Percentiles rank a stretch among this genome's conserved stretches.
Conservation (phyloP, 1,140 invertebrate species). For the Berghia stephanieae region DNA sequence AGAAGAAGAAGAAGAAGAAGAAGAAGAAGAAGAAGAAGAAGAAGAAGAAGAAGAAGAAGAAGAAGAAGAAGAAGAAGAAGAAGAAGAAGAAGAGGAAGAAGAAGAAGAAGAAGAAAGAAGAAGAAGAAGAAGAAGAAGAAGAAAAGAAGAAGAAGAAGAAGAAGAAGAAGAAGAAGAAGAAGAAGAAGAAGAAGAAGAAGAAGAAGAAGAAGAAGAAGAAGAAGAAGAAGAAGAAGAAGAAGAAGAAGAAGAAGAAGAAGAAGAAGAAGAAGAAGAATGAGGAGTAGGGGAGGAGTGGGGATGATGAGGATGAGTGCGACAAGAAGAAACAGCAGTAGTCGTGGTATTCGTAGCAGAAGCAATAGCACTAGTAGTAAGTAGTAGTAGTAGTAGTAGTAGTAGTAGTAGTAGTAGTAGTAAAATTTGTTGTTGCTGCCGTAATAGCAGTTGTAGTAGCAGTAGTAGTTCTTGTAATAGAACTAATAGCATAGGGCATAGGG, state of each 20-base stretch:
- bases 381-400: neutral
- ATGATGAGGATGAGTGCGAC: neutral
- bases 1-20: neutral
- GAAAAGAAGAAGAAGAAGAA: neutral
- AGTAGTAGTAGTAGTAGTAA: neutral
- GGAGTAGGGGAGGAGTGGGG: neutral
- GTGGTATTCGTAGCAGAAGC: neutral
- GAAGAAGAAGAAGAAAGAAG: neutral
- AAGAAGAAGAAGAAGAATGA: neutral
- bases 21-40: neutral
- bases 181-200: neutral
- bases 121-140: neutral
- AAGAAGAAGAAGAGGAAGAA: neutral
- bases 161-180: neutral
- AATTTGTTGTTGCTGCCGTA: neutral
- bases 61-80: neutral
- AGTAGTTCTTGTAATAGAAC: neutral
- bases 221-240: constrained; percentile 8
- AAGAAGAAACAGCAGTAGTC: neutral
- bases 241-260: neutral
- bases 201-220: constrained; percentile 11
- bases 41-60: neutral
- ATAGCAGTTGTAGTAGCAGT: constrained; percentile 11
- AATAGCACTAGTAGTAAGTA: neutral
- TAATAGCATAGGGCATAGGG: too few species aligned